phyloP scores from a whole-genome alignment of 2,797 vertebrate genomes.

The Betta splendens region DNA sequence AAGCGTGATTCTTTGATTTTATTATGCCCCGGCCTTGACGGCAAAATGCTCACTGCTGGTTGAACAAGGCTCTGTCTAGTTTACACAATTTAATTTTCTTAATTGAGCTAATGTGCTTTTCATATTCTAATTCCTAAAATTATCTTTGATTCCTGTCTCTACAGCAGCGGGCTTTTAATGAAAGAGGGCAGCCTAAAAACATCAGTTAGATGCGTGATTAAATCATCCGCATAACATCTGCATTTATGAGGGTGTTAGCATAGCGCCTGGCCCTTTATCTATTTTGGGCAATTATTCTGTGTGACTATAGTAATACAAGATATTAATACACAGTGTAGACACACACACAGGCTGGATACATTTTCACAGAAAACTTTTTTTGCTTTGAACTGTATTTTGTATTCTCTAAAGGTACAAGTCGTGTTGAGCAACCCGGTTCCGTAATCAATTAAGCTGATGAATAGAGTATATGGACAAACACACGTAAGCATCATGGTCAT shows the following conservation, averaged over 20 bases:
- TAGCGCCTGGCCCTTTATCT: slow-evolving; percentile 70
- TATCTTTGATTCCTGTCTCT: slow-evolving; percentile 89
- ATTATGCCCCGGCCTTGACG: slow-evolving; percentile 86
- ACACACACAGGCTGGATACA: slow-evolving; percentile 58
- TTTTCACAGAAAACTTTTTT: slow-evolving; percentile 59
- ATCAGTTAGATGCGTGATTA: slow-evolving; percentile 82
- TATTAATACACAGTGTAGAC: slow-evolving; percentile 71
- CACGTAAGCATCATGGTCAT: slow-evolving; percentile 4
- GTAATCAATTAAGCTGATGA: slow-evolving; percentile 68
- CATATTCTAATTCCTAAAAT: slow-evolving; percentile 94
- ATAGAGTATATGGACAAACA: slow-evolving; percentile 44
- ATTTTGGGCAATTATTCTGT: slow-evolving; percentile 76
- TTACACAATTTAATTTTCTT: slow-evolving; percentile 98
- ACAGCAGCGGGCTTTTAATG: slow-evolving; percentile 87
- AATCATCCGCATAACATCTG: slow-evolving; percentile 88
- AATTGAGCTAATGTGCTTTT: slow-evolving; percentile 96
- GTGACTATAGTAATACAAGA: slow-evolving; percentile 63
- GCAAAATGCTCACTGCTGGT: slow-evolving; percentile 86
- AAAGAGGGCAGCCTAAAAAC: slow-evolving; percentile 86
- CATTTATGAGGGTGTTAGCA: slow-evolving; percentile 84
- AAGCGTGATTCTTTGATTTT: slow-evolving; percentile 94
- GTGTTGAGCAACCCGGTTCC: slow-evolving; percentile 54
- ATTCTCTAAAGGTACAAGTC: slow-evolving; percentile 54
- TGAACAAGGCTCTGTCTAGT: slow-evolving; percentile 88
- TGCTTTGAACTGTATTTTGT: slow-evolving; percentile 62